Evolutionary conservation across 53 echinoderm and acorn worm genomes (phyloP).

Genomic region (Echinometra lucunter): DNA sequence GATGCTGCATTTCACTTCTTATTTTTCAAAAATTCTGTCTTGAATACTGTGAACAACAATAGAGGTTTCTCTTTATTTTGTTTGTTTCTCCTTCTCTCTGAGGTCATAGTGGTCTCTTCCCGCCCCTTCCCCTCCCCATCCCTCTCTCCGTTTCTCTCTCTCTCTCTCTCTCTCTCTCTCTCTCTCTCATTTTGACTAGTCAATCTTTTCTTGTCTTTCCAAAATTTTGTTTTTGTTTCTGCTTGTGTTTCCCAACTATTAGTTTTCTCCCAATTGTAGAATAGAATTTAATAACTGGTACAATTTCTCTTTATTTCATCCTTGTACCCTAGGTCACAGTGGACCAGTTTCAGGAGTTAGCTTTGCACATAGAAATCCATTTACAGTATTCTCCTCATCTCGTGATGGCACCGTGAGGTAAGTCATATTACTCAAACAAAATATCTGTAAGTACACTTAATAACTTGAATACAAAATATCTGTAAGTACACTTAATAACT

Average conservation of each 20-base stretch:
- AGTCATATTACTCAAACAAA: background rate
- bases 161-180: background rate
- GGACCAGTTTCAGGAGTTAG: slow-evolving; percentile 84
- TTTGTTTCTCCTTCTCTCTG: background rate
- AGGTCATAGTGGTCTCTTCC: no score
- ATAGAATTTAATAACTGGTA: background rate
- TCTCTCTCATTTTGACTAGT: background rate
- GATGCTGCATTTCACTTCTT: no score
- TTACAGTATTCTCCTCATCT: slow-evolving; percentile 89
- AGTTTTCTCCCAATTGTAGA: background rate
- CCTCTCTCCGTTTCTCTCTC: no score
- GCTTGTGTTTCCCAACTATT: background rate
- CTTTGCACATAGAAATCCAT: slow-evolving; percentile 88
- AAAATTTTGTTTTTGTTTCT: background rate
- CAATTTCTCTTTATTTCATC: background rate
- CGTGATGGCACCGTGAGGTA: slow-evolving; percentile 92
- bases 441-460: no score
- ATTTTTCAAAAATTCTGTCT: no score
- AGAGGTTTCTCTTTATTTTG: no score
- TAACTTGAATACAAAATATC: no score
- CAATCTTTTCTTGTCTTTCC: no score
- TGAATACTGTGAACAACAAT: no score
- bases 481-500: no score
- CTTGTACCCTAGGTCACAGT: slow-evolving; percentile 89
- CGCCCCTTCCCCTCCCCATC: background rate